Evolutionary conservation across 2,113 vertebrate species (phyloP), one percentile per base, ranked within the genome.

Genomic region (Nesoenas mayeri): DNA sequence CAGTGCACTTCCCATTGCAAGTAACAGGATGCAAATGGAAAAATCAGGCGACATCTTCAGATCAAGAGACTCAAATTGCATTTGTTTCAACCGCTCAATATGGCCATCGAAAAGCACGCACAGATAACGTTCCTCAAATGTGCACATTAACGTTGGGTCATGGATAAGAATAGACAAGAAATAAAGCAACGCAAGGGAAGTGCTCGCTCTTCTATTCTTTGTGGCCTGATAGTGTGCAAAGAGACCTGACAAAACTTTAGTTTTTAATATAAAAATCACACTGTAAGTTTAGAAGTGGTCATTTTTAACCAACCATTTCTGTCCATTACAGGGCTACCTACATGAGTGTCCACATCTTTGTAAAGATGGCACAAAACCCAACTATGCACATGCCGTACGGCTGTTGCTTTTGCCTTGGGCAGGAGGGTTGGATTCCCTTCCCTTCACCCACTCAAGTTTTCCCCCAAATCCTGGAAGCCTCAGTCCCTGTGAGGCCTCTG

Each of bases 91-190:
- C 47, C 67, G 36, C 48, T 94, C 47, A 57, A 36, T 71, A 50
- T 20, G n/a, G 25, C 20, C 4, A 58, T 4, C 64, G 31, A 65
- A 78, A 94, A 87, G 42, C 17, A 57, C 1, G 67, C 15, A 36
- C 19, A 57, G 61, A 75, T 25, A 75, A 17, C 2, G 4, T 38
- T 89, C 57, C 51, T 85, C 53, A 88, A 57, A 40, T 5, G 9
- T 48, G 29, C 14, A 38, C 2, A 0, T 58, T 71, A 67, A 57
- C 0, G 0, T 3, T n/a, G 47, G 15, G 26, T 65, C 6, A 0
- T 3, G 4, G 32, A 75, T 71, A 57, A 82, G 62, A 69, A 61
- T 0, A 58, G 13, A 66, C 10, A 44, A 50, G 19, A 84, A 69
- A 71, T 16, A 74, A 89, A 89, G 31, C 19, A 24, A 38, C 0